Conservation (phyloP, 1,140 invertebrate genomes). For the Diachasmimorpha longicaudata region DNA sequence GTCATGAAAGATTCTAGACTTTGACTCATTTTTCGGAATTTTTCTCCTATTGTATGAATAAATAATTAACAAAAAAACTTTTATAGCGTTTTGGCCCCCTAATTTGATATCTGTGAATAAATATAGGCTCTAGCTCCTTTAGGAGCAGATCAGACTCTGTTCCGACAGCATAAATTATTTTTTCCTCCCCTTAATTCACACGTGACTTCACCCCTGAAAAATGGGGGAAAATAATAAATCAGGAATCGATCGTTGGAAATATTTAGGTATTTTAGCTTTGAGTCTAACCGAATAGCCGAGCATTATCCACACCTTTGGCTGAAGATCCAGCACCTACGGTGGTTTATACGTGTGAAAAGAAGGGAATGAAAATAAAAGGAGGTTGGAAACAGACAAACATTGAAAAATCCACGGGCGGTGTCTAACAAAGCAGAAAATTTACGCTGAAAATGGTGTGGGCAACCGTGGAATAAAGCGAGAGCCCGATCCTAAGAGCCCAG, state of each 20-base stretch:
- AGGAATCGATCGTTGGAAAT: neutral
- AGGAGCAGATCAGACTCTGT: too few species aligned
- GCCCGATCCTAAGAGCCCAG: neutral
- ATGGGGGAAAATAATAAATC: too few species aligned
- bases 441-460: constrained; percentile 1
- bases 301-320: constrained; percentile 29
- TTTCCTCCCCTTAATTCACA: too few species aligned
- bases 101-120: too few species aligned
- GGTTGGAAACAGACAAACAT: constrained; percentile 15
- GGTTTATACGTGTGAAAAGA: constrained; percentile 10
- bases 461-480: neutral
- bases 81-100: too few species aligned
- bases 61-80: too few species aligned
- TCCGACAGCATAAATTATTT: too few species aligned
- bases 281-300: neutral
- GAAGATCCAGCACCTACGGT: neutral
- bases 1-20: too few species aligned
- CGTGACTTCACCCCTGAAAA: too few species aligned
- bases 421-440: constrained; percentile 59
- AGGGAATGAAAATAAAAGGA: constrained; percentile 6
- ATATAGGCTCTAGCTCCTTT: too few species aligned
- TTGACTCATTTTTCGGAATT: too few species aligned
- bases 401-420: constrained; percentile 33
- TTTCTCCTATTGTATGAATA: too few species aligned
- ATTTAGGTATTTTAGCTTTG: constrained; percentile 14